Base-by-base conservation (phyloP, 2,113 vertebrate species). In the Marmota monax region DNA sequence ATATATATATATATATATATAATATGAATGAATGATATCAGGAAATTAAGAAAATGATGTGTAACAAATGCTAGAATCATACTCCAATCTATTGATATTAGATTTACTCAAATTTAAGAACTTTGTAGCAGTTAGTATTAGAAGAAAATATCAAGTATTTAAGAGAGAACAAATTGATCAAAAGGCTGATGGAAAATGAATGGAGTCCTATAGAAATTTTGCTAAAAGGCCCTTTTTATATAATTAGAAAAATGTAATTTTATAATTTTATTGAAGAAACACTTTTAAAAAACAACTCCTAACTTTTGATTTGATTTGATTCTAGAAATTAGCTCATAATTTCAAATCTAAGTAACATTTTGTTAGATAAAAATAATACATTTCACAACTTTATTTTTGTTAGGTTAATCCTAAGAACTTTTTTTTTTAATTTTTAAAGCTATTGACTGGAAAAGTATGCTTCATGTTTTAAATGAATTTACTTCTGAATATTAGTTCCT, bases 281-380 rank as follows among this genome's bases (percentile, higher is more conserved):
- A 16, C 4, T 73, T 58, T 80, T 32, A 2, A 2, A 67, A 51
- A 87, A 95, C 51, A 34, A 34, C 22, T 65, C 51, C 5, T 89
- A 88, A 7, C 12, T 58, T 88, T 89, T 94, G 20, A 73, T 86
- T 78, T 93, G 67, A 74, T 93, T 96, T 89, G 76, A 88, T 77
- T 85, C 39, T 83, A 80, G 34, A 96, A 92, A 82, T 82, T 88
- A 85, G 10, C 8, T 90, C 32, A 56, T 48, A 85, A 14, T 67
- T 94, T 86, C 37, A 74, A 67, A 42, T 89, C 27, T 34, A 86
- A 77, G 16, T 53, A 72, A 34, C 7, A n/a, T 77, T 82, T 96
- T 96, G n/a, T 84, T 88, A 96, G 32, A 32, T 86, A 61, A 69
- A 86, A 92, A 20, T 51, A 85, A 93, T 29, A 87, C 0, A 65